Base-by-base conservation (phyloP, 1,140 invertebrate species). In the Nasonia longicornis region DNA sequence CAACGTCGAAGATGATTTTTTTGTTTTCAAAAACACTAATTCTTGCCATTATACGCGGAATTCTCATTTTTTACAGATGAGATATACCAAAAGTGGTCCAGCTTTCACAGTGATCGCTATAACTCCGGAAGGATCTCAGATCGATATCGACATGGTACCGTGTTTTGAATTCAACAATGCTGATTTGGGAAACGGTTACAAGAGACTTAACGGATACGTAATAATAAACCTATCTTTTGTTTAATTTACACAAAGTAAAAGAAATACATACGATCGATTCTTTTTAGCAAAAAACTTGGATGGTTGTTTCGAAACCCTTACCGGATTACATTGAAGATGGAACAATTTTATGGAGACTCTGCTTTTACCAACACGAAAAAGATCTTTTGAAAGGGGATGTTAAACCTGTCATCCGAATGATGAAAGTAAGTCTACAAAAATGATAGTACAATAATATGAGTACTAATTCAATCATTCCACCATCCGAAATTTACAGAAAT, bases 141-240 rank as follows among this genome's bases (percentile, higher is more conserved):
- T 92, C 20, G 83, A 87, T 78, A 87, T 92, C 2, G 91, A 92
- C 81, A 82, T 92, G 58, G 92, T 91, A 45, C 91, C 92, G 0
- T 89, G 89, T 12, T 87, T 92, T 58, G 85, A 86, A 81, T 92
- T 92, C 73, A 29, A 58, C 26, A 22, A 48, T 26, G 20, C 52
- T 26, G 38, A 31, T 31, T 63, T 75, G 3, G 42, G 72, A 29
- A 69, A 74, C 58, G 72, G 79, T 3, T 81, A 81, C 72, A 75
- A 70, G n/a, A 42, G n/a, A 11, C 16, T 70, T 11, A 69, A 75
- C 10, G 20, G 26, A n/a, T 7, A 66, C 71, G 22, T 52, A 81
- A 71, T 77, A 31, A 29, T 77, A 31, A 29, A 6, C 20, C 0
- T 64, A 70, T 14, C 14, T 22, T 64, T 22, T 69, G 31, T 31